These are phyloP conservation scores for Bucorvus abyssinicus DNA, from an alignment of 2,797 vertebrate genomes.

Conservation along the genomic window DNA sequence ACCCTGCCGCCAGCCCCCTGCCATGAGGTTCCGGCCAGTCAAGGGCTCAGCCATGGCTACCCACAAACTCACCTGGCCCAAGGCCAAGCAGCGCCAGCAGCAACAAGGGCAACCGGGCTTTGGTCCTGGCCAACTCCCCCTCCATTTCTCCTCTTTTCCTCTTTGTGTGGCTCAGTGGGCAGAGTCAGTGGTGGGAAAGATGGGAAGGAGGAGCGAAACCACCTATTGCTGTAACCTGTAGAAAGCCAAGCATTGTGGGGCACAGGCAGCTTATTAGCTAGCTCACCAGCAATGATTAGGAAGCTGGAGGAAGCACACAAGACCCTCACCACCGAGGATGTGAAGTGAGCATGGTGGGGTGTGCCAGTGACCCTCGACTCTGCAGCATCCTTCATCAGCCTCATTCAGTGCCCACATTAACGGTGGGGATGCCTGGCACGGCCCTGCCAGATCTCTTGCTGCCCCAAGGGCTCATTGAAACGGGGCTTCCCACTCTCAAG, in stretches of 20 bases:
- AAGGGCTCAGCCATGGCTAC: too few relatives aligned
- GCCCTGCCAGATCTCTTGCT: too few relatives aligned
- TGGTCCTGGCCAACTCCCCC: background rate
- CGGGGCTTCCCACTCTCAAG: too few relatives aligned
- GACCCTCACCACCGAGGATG: background rate
- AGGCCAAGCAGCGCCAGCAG: background rate
- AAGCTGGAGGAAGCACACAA: too few relatives aligned
- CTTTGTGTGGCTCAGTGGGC: background rate
- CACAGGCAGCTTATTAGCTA: background rate
- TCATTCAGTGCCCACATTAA: background rate
- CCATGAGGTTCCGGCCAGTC: too few relatives aligned
- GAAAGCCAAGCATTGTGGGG: background rate
- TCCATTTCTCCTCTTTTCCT: background rate
- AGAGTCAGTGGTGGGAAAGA: background rate
- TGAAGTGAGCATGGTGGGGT: background rate
- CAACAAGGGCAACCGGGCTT: background rate
- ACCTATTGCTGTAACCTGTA: background rate
- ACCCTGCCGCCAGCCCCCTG: background rate
- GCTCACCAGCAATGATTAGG: background rate
- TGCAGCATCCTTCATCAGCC: background rate
- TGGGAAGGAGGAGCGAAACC: slow-evolving; percentile 5
- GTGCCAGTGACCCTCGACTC: background rate
- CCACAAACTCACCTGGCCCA: slow-evolving; percentile 27
- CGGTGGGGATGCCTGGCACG: rapidly evolving
- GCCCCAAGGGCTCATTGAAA: background rate